Conservation (phyloP, 2,797 vertebrate species). For the Nyctibius grandis region DNA sequence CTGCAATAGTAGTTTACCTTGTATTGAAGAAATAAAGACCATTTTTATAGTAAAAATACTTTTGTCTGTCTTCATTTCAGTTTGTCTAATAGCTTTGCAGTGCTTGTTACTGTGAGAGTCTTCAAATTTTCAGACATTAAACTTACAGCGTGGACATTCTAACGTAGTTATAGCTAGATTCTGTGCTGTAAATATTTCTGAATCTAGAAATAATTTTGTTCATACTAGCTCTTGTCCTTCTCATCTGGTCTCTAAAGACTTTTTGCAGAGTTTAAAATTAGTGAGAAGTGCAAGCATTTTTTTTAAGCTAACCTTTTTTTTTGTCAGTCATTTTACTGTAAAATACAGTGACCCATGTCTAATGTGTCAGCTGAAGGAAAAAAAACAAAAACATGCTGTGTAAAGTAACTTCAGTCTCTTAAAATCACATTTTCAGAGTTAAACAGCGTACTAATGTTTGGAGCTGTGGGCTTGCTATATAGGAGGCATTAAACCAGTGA, state of each 20-base stretch:
- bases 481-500: not conserved
- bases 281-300: not conserved
- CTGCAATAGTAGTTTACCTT: constrained; percentile 77
- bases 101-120: not conserved
- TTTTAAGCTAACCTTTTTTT: not conserved
- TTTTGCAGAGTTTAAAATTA: not conserved
- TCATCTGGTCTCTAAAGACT: not conserved
- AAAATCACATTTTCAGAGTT: not conserved
- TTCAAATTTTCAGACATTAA: not conserved
- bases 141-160: not conserved
- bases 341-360: not conserved
- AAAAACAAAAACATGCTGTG: not conserved
- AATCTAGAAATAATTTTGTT: not conserved
- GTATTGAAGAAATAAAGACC: constrained; percentile 79
- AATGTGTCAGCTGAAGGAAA: not conserved
- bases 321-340: not conserved
- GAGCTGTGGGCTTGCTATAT: not conserved
- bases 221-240: not conserved
- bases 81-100: not conserved
- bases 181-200: not conserved
- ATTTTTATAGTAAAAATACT: constrained; percentile 69
- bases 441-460: not conserved
- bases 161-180: not conserved
- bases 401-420: not conserved
- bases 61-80: constrained; percentile 68